Base-by-base conservation (phyloP, 2,888 invertebrate species). In the Cistogaster globosa region DNA sequence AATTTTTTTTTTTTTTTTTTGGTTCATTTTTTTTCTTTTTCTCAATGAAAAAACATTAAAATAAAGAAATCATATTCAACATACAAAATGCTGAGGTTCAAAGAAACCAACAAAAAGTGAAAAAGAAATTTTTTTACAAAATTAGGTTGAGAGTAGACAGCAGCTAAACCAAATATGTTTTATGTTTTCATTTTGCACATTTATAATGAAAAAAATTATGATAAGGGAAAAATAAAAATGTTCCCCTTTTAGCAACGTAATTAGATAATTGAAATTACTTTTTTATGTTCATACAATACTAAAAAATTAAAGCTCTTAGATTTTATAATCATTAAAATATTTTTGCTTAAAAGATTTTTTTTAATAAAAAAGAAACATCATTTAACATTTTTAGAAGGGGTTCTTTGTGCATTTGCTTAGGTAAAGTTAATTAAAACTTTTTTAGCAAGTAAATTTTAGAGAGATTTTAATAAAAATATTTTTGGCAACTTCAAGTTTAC, bases 261-360 rank as follows among this genome's bases (percentile, higher is more conserved):
- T 83, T 83, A 83, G 68, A 74, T 83, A 83, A 83, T 78, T 83
- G 62, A 74, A 78, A 78, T 74, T 62, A 60, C 51, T 72, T 77
- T 67, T 60, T 60, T 18, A 48, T 48, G 48, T 14, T 48, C 6
- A 1, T 48, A 48, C 12, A 42, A 42, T 42, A 42, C 6, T 7
- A 32, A 7, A 32, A 32, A 32, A 32, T 7, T 32, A 4, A 32
- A 32, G 6, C 32, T 32, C 32, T 32, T 32, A 32, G 32, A 32
- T 5, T 32, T 32, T 7, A 32, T 32, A 32, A 32, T 32, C 32
- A 32, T 32, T 32, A 32, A 32, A 6, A 32, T 4, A 32, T 32
- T 32, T 32, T 32, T 32, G 32, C 8, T 32, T 26, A 26, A 26
- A 26, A 26, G 26, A 26, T 26, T 32, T 32, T 42, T 12, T 2